Base-by-base conservation (phyloP, 2,797 vertebrate genomes). In the Meda fulgida region DNA sequence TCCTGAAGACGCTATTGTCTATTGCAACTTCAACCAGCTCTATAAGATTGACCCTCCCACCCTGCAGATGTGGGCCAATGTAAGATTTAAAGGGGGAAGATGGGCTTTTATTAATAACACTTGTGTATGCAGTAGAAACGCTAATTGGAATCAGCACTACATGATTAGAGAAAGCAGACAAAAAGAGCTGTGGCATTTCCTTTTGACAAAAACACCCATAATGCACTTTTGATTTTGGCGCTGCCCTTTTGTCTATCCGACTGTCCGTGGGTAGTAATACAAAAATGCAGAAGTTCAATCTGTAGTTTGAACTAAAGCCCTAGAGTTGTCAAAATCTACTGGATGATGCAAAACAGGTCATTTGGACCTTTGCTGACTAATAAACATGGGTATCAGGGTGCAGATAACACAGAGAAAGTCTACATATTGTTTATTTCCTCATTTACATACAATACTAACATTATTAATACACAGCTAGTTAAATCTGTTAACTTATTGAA, bases 41-140 rank as follows among this genome's bases (percentile, higher is more conserved):
- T 99, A 99, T 90, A 99, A 99, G 93, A 99, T 99, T 51, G 98
- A 99, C 87, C 98, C 98, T 14, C 96, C 97, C 60, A 99, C 98
- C 53, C 94, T 99, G 84, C 98, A 99, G 91, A 99, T 99, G 97
- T 99, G 98, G 98, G 98, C 97, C 89, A 99, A 99, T 80, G 98
- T 99, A 93, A 97, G 96, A 94, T 31, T 31, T 65, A 65, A 19
- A 65, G 16, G 29, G 63, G 11, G 13, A 66, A 66, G 65, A 72
- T 48, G 40, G 16, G 14, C 38, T 71, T 71, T 9, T 36, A 16
- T 31, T 11, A 5, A 7, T 1, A 66, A 19, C 31, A 21, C 31
- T 4, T 5, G 65, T 36, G 31, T 36, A 10, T 21, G 19, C 14
- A 36, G 18, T 31, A 48, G 21, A 71, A 70, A 70, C 5, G 0